A percentile compares a stretch with the other conserved stretches of the same genome.
Conservation (phyloP, 2,888 invertebrate species). For the Corythucha ciliata region DNA sequence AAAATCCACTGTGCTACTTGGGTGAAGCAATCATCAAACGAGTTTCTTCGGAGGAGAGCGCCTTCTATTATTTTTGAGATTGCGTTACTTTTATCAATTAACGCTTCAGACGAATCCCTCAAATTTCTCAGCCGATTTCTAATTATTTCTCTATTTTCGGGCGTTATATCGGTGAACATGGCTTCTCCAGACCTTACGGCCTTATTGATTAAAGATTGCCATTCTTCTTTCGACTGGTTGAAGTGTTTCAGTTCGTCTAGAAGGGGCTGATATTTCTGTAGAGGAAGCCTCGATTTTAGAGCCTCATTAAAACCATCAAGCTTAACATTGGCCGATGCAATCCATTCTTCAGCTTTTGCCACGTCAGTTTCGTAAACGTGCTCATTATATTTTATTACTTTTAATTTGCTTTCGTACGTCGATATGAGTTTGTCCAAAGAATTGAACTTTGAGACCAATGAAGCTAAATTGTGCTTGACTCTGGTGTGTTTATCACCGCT, state of each 20-base stretch:
- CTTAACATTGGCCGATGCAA: conserved; percentile 62
- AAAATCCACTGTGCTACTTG: conserved; percentile 80
- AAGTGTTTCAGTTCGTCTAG: conserved; percentile 66
- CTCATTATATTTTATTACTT: conserved; percentile 60
- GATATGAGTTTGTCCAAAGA: conserved; percentile 60
- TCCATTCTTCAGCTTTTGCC: conserved; percentile 66
- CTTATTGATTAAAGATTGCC: conserved; percentile 65
- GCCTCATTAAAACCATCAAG: conserved; percentile 62
- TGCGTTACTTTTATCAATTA: conserved; percentile 73
- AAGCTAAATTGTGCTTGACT: conserved; percentile 68
- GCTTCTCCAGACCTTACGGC: conserved; percentile 82
- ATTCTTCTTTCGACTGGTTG: conserved; percentile 64
- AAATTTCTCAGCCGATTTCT: conserved; percentile 70
- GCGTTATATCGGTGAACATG: conserved; percentile 74
- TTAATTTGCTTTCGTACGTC: conserved; percentile 60
- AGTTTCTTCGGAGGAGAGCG: conserved; percentile 78
- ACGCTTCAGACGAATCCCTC: conserved; percentile 71
- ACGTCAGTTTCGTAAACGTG: conserved; percentile 57
- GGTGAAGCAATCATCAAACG: conserved; percentile 83
- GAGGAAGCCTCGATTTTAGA: conserved; percentile 62
- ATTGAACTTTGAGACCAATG: conserved; percentile 66
- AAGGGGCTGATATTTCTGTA: conserved; percentile 57
- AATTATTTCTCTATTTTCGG: conserved; percentile 77
- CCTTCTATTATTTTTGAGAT: conserved; percentile 81
- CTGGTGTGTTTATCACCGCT: conserved; percentile 72